phyloP scores from a whole-genome alignment of 2,888 invertebrate species.

The Epirrhoe tristata region DNA sequence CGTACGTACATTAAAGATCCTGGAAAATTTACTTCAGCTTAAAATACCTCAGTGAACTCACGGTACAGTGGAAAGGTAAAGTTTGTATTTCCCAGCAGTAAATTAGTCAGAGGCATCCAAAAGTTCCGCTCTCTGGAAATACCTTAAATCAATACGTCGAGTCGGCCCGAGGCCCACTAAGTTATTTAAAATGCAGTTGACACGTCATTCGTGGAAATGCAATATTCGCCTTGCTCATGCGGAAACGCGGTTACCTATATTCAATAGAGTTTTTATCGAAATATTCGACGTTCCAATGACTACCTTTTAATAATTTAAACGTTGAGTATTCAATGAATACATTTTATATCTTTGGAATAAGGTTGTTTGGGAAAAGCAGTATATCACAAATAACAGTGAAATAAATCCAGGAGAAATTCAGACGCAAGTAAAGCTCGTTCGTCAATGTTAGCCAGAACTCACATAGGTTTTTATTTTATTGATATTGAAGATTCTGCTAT shows the following conservation, averaged over 20 bases:
- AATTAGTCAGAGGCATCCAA: conserved; percentile 41
- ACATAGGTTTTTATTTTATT: too few species aligned
- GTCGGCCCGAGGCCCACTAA: conserved; percentile 61
- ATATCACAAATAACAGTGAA: not conserved
- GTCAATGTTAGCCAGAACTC: too few species aligned
- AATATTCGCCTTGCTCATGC: conserved; percentile 78
- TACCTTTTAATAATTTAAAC: conserved; percentile 54
- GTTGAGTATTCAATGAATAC: conserved; percentile 45
- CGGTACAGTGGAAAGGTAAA: conserved; percentile 17
- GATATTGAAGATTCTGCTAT: too few species aligned
- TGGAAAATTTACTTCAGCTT: not conserved
- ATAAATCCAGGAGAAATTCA: not conserved
- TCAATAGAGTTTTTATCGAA: conserved; percentile 64
- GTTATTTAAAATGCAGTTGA: conserved; percentile 83
- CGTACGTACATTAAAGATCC: not conserved
- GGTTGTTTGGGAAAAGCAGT: not conserved
- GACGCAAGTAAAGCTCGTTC: not conserved
- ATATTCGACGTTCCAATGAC: conserved; percentile 54
- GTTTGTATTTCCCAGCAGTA: conserved; percentile 26
- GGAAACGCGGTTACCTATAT: conserved; percentile 70
- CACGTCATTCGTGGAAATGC: conserved; percentile 78
- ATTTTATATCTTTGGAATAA: not conserved
- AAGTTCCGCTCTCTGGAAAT: conserved; percentile 53
- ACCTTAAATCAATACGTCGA: conserved; percentile 58
- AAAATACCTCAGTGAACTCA: conserved; percentile 31